Evolutionary conservation across 2,113 vertebrate species (phyloP).

Genomic region (Xyrauchen texanus): DNA sequence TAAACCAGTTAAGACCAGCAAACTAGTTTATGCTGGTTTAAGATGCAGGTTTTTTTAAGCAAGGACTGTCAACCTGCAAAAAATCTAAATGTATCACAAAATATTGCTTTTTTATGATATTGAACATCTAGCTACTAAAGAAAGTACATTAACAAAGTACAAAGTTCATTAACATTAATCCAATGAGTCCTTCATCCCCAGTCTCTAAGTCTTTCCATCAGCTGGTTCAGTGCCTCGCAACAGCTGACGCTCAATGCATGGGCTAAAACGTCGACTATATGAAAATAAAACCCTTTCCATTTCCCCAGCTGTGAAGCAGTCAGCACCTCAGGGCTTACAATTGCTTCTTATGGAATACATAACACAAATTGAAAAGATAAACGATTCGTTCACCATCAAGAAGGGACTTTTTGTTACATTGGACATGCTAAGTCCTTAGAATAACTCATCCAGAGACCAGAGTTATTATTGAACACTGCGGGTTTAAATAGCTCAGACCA

Average conservation of each 20-base stretch:
- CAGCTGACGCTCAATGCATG: constrained; percentile 65
- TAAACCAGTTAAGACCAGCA: too few relatives aligned
- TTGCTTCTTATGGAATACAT: not conserved
- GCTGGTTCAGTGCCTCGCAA: constrained; percentile 65
- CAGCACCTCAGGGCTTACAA: constrained; percentile 8
- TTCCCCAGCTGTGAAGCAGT: constrained; percentile 32
- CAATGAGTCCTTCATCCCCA: constrained; percentile 36
- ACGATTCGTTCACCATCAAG: not conserved
- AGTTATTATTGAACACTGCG: constrained; percentile 15
- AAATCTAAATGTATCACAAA: too few relatives aligned
- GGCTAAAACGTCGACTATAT: not conserved
- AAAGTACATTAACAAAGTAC: not conserved
- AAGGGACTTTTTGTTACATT: not conserved
- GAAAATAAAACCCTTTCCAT: constrained; percentile 32
- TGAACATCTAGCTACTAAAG: too few relatives aligned
- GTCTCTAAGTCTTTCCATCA: constrained; percentile 70
- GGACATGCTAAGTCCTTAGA: not conserved
- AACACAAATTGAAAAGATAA: not conserved
- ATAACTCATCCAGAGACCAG: constrained; percentile 1
- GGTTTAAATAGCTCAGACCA: constrained; percentile 19
- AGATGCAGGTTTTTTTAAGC: too few relatives aligned
- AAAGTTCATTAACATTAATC: constrained; percentile 2
- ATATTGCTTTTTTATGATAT: too few relatives aligned
- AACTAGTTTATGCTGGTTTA: too few relatives aligned
- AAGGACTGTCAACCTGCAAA: too few relatives aligned